Conservation (phyloP, 2,888 invertebrate genomes). For the Cecidostiba fungosa region DNA sequence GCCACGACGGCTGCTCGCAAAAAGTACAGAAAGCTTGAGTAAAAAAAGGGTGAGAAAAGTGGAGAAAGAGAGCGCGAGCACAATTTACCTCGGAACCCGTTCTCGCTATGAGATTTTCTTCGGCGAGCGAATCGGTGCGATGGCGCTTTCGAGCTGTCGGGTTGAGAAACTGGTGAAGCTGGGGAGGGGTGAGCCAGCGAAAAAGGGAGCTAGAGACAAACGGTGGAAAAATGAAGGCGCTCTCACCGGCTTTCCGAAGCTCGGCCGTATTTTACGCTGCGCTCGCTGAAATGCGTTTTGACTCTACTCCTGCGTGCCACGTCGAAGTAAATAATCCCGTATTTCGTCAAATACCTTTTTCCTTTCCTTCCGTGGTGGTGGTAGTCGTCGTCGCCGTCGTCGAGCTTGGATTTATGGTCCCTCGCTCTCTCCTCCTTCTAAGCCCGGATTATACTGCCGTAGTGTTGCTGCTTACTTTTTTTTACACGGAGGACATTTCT, state of each 20-base stretch:
- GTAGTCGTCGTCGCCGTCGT: not conserved
- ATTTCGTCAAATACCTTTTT: conserved; percentile 58
- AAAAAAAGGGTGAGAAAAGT: not conserved
- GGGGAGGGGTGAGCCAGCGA: conserved; percentile 30
- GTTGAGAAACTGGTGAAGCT: conserved; percentile 29
- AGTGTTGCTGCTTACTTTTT: not conserved
- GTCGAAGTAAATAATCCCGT: conserved; percentile 59
- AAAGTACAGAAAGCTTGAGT: not conserved
- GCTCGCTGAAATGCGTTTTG: conserved; percentile 64
- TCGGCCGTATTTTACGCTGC: conserved; percentile 64
- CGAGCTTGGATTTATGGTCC: conserved; percentile 34
- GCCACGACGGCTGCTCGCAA: not conserved
- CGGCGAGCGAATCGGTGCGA: conserved; percentile 26
- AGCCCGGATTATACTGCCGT: not conserved
- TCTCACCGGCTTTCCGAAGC: conserved; percentile 62
- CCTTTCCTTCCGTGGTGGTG: not conserved
- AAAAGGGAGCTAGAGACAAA: conserved; percentile 66
- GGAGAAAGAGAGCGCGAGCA: conserved; percentile 37
- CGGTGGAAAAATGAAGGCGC: conserved; percentile 69
- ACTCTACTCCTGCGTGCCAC: conserved; percentile 62
- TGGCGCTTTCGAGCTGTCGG: conserved; percentile 31
- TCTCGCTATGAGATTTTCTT: conserved; percentile 24
- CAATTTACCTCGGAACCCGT: conserved; percentile 40
- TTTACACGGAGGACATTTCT: not conserved
- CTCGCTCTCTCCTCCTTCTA: not conserved